Evolutionary conservation across 2,113 vertebrate genomes (phyloP).

Genomic region (Dolichotis patagonum): DNA sequence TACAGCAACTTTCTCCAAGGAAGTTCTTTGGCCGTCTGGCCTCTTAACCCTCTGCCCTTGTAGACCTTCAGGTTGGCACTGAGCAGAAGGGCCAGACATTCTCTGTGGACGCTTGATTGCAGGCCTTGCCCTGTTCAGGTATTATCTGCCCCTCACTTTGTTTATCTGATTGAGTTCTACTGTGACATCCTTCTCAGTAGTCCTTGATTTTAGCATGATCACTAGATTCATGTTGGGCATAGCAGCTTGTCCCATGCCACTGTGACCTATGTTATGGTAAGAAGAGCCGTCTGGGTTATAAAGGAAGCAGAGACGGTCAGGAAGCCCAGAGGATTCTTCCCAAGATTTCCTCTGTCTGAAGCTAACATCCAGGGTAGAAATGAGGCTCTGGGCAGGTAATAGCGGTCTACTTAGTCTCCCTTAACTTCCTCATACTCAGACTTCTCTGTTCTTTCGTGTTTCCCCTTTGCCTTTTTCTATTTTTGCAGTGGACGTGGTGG

Average conservation of each 20-base stretch:
- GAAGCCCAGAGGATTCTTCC: neutral
- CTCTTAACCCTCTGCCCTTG: neutral
- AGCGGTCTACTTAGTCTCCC: neutral
- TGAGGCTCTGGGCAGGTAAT: neutral
- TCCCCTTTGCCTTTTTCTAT: neutral
- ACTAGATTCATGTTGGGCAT: neutral
- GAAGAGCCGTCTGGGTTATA: neutral
- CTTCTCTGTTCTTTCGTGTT: neutral
- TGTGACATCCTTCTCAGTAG: neutral
- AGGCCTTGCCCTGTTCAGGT: neutral
- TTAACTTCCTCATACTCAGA: neutral
- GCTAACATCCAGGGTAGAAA: neutral
- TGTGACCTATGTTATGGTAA: neutral
- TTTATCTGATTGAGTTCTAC: neutral
- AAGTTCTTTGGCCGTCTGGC: neutral
- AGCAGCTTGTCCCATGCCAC: too few species aligned
- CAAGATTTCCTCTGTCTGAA: neutral
- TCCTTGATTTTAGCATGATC: neutral
- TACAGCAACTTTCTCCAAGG: neutral
- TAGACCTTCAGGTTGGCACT: neutral
- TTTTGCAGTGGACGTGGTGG: slow-evolving; percentile 29
- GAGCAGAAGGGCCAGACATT: neutral
- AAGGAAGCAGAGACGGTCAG: neutral
- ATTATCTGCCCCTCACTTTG: neutral
- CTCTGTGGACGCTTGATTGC: neutral